Evolutionary conservation across 2,888 invertebrate species (phyloP).

Genomic region (Monochamus alternatus): DNA sequence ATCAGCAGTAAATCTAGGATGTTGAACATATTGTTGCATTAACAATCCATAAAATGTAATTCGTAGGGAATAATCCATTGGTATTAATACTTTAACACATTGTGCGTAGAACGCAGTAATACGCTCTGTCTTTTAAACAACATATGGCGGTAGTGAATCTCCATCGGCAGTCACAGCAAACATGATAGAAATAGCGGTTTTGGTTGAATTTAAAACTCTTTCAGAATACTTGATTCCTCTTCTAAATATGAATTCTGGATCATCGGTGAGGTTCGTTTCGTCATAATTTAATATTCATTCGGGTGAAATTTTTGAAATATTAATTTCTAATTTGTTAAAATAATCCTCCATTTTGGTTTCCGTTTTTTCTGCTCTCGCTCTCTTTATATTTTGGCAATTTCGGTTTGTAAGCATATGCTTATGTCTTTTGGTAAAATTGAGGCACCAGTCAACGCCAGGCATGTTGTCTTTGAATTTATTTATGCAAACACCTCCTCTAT

Average conservation of each 20-base stretch:
- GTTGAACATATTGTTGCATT: no score
- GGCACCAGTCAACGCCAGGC: slow-evolving; percentile 3
- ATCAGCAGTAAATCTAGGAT: no score
- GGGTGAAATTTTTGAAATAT: background rate
- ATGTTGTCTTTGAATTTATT: background rate
- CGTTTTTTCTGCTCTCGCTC: background rate
- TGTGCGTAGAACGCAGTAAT: no score
- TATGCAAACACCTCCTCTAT: background rate
- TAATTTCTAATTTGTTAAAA: background rate
- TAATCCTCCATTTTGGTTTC: background rate
- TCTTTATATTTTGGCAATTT: background rate
- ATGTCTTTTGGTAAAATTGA: background rate
- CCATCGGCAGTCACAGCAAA: slow-evolving; percentile 30
- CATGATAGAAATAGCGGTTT: slow-evolving; percentile 45
- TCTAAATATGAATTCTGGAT: slow-evolving; percentile 18
- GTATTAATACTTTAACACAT: no score
- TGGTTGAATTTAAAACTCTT: slow-evolving; percentile 35
- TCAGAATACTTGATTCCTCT: slow-evolving; percentile 27
- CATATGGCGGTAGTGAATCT: slow-evolving; percentile 21
- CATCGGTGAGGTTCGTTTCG: slow-evolving; percentile 20
- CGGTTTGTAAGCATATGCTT: background rate
- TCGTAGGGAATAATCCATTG: no score
- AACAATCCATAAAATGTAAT: no score
- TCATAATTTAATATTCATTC: background rate
- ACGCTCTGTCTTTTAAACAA: background rate